Conservation (phyloP, 2,113 vertebrate genomes). For the Pardalotus punctatus region DNA sequence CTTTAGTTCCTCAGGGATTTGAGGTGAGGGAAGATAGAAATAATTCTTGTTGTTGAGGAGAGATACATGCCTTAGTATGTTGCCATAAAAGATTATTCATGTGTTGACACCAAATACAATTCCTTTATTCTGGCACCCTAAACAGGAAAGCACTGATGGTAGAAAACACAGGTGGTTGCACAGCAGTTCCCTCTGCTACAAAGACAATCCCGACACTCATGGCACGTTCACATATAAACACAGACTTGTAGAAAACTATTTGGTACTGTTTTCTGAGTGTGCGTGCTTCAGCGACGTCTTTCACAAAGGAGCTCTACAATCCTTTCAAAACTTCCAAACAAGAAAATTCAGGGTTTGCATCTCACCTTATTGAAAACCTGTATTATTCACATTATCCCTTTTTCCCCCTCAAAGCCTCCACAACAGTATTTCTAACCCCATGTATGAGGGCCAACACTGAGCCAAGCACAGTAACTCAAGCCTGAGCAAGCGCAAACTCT, state of each 20-base stretch:
- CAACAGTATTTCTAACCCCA: not conserved
- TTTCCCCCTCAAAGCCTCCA: not conserved
- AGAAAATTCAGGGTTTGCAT: not conserved
- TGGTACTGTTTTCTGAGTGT: not conserved
- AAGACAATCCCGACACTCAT: not conserved
- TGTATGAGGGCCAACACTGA: accelerated
- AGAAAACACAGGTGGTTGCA: not conserved
- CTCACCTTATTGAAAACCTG: not conserved
- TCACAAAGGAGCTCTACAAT: not conserved
- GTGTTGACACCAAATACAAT: not conserved
- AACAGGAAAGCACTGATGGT: not conserved
- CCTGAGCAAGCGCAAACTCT: not conserved
- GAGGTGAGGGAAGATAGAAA: not conserved
- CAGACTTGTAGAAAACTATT: not conserved
- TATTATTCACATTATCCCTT: not conserved
- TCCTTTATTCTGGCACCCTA: not conserved
- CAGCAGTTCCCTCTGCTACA: not conserved
- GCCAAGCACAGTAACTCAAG: not conserved
- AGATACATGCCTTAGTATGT: not conserved
- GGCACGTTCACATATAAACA: not conserved
- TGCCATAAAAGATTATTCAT: not conserved
- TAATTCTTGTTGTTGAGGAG: not conserved
- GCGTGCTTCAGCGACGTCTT: accelerated
- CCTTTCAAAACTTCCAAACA: not conserved
- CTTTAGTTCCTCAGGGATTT: not conserved